These are phyloP conservation scores for Centropristis striata DNA, from an alignment of 2,113 vertebrate genomes.

Conservation along the genomic window DNA sequence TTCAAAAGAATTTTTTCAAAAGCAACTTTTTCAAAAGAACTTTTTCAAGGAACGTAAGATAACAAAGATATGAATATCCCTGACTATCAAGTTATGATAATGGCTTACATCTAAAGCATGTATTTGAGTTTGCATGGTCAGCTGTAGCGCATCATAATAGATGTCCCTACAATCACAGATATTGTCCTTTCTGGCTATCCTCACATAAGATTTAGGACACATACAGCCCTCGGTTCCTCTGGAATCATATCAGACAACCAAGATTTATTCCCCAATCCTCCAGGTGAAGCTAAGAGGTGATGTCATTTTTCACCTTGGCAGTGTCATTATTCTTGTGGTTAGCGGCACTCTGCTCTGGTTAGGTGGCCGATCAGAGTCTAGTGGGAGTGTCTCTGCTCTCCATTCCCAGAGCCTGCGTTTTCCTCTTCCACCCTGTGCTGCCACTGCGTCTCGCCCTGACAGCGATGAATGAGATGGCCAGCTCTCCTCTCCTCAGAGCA, in stretches of 20 bases:
- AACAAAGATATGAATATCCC: not conserved
- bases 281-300: conserved; percentile 83
- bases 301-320: conserved; percentile 88
- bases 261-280: conserved; percentile 85
- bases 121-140: conserved; percentile 13
- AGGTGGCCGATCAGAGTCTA: conserved; percentile 78
- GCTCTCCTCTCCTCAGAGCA: conserved; percentile 70
- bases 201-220: conserved; percentile 80
- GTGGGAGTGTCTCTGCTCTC: conserved; percentile 71
- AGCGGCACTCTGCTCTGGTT: conserved; percentile 81
- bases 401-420: conserved; percentile 57
- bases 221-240: conserved; percentile 69
- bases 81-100: conserved; percentile 16
- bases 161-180: conserved; percentile 64
- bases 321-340: conserved; percentile 86
- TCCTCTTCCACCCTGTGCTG: conserved; percentile 50
- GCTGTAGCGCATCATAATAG: conserved; percentile 13
- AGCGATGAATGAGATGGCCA: conserved; percentile 80
- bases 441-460: conserved; percentile 68
- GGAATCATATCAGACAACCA: conserved; percentile 80
- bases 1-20: not conserved
- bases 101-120: conserved; percentile 10
- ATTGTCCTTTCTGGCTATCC: conserved; percentile 63
- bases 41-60: not conserved
- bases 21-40: no score